Percentiles rank a stretch among this genome's conserved stretches.
phyloP scores from a whole-genome alignment of 2,113 vertebrate genomes.

The Solea senegalensis region DNA sequence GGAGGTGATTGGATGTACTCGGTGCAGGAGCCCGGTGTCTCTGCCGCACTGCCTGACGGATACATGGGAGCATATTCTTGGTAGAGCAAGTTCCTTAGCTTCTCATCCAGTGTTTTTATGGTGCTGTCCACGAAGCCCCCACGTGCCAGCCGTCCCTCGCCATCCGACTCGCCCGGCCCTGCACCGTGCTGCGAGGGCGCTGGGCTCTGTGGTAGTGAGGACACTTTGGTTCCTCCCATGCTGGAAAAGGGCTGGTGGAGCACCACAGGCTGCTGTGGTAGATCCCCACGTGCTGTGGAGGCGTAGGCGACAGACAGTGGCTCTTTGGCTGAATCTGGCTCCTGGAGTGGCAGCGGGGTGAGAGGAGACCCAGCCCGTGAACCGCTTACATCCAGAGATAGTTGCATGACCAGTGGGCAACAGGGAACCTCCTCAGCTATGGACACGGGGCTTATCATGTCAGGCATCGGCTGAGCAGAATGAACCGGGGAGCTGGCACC shows the following conservation, averaged over 20 bases:
- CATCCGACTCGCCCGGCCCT: constrained; percentile 85
- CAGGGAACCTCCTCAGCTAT: constrained; percentile 77
- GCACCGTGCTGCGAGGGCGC: constrained; percentile 70
- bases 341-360: constrained; percentile 65
- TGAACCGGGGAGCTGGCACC: constrained; percentile 66
- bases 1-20: constrained; percentile 85
- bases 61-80: constrained; percentile 93
- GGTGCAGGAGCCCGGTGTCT: constrained; percentile 81
- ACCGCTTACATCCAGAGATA: constrained; percentile 71
- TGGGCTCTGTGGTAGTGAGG: constrained; percentile 86
- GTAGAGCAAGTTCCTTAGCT: constrained; percentile 93
- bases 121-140: constrained; percentile 94
- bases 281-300: constrained; percentile 58
- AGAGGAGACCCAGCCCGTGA: constrained; percentile 66
- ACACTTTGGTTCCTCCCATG: constrained; percentile 71
- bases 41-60: constrained; percentile 85
- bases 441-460: constrained; percentile 67
- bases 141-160: constrained; percentile 88
- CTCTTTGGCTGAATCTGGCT: constrained; percentile 54
- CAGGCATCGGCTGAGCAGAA: constrained; percentile 54
- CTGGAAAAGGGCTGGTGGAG: constrained; percentile 80
- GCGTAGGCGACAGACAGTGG: constrained; percentile 65
- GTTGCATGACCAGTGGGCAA: constrained; percentile 78
- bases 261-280: constrained; percentile 76
- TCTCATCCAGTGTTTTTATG: constrained; percentile 96